A percentile compares a stretch with the other conserved stretches of the same genome.
These are phyloP conservation scores for Thomomys bottae DNA, from an alignment of 2,113 vertebrate species.

Conservation along the genomic window DNA sequence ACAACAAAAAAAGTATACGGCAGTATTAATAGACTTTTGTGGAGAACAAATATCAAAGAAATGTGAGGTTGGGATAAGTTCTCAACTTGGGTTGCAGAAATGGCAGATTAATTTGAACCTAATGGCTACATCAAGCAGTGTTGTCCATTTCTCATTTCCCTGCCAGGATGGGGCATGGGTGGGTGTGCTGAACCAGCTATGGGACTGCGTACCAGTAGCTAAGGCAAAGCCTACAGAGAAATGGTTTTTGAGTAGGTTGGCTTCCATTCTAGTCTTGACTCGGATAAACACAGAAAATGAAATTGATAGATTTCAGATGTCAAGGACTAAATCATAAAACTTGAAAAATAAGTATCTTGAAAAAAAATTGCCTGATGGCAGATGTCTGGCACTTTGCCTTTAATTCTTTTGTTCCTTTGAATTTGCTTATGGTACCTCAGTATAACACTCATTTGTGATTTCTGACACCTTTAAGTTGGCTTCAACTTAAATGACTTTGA, in stretches of 20 bases:
- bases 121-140: not conserved
- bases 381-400: not conserved
- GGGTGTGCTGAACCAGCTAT: rapidly evolving
- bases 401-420: not conserved
- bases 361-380: constrained; percentile 44
- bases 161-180: not conserved
- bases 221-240: not conserved
- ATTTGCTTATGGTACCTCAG: not conserved
- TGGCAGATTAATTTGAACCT: constrained; percentile 11
- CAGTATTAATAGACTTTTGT: constrained; percentile 30
- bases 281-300: not conserved
- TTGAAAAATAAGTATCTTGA: not conserved
- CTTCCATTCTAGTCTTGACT: not conserved
- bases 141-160: not conserved
- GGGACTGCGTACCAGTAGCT: not conserved
- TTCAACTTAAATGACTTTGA: not conserved
- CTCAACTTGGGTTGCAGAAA: constrained; percentile 36
- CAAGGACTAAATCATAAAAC: constrained; percentile 11
- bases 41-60: constrained; percentile 44
- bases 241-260: not conserved
- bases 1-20: constrained; percentile 48
- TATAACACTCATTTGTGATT: not conserved
- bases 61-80: constrained; percentile 52
- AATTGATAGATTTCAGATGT: not conserved
- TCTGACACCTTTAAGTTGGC: not conserved